These are phyloP conservation scores for Hydrolagus affinis DNA, from an alignment of 2,113 vertebrate genomes.

Conservation along the genomic window DNA sequence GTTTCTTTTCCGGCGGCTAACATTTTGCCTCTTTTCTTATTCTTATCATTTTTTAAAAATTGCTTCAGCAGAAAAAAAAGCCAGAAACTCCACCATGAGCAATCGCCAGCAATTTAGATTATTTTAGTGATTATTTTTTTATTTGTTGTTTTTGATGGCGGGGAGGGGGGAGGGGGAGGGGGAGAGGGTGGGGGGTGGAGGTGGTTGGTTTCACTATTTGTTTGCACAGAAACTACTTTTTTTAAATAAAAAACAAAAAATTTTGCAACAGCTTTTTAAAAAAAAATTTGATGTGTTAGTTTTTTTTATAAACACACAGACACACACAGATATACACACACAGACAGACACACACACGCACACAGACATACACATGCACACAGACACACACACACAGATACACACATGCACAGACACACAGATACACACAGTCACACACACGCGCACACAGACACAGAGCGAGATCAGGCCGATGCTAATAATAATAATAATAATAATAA, in stretches of 20 bases:
- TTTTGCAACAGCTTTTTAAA: no score
- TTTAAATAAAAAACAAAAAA: not conserved
- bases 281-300: no score
- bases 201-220: constrained; percentile 38
- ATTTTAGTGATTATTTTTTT: no score
- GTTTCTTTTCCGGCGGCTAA: constrained; percentile 49
- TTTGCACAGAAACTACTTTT: constrained; percentile 42
- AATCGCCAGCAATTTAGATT: no score
- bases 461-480: no score
- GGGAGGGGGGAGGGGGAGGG: no score
- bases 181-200: no score
- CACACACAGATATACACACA: no score
- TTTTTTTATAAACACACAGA: no score
- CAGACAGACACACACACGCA: no score
- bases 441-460: not conserved
- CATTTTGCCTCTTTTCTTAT: constrained; percentile 58
- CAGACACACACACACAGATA: not conserved
- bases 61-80: constrained; percentile 42
- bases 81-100: not conserved
- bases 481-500: no score
- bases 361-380: not conserved
- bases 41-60: constrained; percentile 40
- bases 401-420: not conserved
- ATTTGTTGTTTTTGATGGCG: no score
- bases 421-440: not conserved